Conservation (phyloP, 2,113 vertebrate species). For the Boulengeromyrus knoepffleri region DNA sequence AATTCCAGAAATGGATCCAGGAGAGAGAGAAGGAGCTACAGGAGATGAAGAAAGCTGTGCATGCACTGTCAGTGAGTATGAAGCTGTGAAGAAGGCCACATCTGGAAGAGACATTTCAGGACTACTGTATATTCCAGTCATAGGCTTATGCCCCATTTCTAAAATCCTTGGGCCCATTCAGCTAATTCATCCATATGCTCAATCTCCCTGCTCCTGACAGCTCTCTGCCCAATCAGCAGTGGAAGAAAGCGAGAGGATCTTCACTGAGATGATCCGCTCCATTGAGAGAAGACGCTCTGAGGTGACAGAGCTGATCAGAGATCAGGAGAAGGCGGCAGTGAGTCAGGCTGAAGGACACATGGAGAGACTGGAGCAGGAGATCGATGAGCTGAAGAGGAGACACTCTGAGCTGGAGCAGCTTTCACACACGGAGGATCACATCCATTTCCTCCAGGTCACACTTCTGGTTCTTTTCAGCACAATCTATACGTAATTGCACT, state of each 20-base stretch:
- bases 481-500: neutral
- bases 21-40: neutral
- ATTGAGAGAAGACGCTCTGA: neutral
- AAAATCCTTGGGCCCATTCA: neutral
- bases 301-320: slow-evolving; percentile 4
- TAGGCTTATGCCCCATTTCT: neutral
- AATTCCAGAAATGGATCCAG: neutral
- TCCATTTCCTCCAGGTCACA: slow-evolving; percentile 44
- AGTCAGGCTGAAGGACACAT: slow-evolving; percentile 12
- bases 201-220: neutral
- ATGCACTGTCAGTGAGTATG: neutral
- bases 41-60: neutral
- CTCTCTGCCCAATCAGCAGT: neutral
- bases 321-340: slow-evolving; percentile 16
- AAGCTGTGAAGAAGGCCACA: neutral
- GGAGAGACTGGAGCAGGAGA: slow-evolving; percentile 26
- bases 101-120: neutral
- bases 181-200: neutral
- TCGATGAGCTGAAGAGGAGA: slow-evolving; percentile 31
- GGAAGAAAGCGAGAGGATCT: neutral
- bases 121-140: neutral
- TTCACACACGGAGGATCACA: slow-evolving; percentile 35
- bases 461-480: neutral
- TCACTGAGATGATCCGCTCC: neutral
- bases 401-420: slow-evolving; percentile 34